A percentile compares a stretch with the other conserved stretches of the same genome.
Conservation (phyloP, 2,113 vertebrate genomes). For the Apistogramma diplotaenia region DNA sequence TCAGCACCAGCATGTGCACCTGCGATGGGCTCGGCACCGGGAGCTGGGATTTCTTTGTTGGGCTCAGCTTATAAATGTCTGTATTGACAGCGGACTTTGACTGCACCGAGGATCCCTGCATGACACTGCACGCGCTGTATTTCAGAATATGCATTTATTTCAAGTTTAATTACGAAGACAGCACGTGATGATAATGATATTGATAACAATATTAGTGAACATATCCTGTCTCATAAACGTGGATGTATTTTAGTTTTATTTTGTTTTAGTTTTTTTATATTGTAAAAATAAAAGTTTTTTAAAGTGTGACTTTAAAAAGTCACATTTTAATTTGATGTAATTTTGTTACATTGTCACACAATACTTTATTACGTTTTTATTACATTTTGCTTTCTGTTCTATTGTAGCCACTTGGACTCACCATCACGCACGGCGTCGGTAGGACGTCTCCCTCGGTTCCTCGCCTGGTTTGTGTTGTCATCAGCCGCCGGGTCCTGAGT, state of each 20-base stretch:
- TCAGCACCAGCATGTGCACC: not conserved
- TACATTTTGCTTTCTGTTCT: not conserved
- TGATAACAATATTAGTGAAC: not conserved
- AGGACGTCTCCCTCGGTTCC: slow-evolving; percentile 55
- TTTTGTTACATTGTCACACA: not conserved
- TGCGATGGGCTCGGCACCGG: not conserved
- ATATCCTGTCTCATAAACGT: not conserved
- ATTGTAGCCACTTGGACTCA: slow-evolving; percentile 15
- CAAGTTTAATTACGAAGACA: not conserved
- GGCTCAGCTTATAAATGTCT: not conserved
- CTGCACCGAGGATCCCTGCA: not conserved
- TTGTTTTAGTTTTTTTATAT: too few species aligned
- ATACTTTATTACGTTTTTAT: not conserved
- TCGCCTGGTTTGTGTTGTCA: slow-evolving; percentile 66
- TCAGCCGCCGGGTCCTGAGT: not conserved
- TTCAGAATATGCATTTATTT: not conserved
- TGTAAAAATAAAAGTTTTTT: too few species aligned
- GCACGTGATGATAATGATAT: too few species aligned
- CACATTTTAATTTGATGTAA: not conserved
- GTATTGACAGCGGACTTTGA: not conserved
- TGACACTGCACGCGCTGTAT: rapidly evolving
- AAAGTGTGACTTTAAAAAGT: too few species aligned
- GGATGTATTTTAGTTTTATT: not conserved
- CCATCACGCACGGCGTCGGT: slow-evolving; percentile 24
- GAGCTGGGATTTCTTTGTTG: not conserved